Percentiles rank a stretch among this genome's conserved stretches.
Conservation (phyloP, 2,113 vertebrate genomes). For the Deroptyus accipitrinus region DNA sequence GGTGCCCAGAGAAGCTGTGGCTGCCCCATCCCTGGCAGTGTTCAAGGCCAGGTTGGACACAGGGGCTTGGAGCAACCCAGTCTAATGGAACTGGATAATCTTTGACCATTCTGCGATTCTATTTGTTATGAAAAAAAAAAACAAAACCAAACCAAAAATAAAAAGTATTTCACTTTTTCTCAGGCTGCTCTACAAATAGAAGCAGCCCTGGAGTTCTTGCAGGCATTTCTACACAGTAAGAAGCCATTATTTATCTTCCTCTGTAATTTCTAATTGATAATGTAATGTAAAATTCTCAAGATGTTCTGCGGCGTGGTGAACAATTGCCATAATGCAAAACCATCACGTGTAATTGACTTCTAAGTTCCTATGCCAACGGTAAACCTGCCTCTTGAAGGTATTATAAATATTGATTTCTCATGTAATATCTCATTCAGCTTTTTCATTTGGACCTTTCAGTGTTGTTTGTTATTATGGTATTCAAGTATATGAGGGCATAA, state of each 20-base stretch:
- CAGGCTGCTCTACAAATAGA: neutral
- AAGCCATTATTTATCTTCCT: neutral
- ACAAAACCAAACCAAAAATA: neutral
- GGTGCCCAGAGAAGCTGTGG: neutral
- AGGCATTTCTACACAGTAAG: neutral
- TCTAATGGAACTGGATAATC: neutral
- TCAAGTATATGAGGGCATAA: neutral
- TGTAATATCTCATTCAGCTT: neutral
- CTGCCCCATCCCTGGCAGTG: neutral
- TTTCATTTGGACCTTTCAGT: neutral
- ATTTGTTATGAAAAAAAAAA: neutral
- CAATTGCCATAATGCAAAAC: neutral
- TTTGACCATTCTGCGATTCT: neutral
- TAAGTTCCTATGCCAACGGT: neutral
- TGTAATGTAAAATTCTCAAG: neutral
- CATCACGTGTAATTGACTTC: neutral
- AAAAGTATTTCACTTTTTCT: neutral
- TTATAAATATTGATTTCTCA: constrained; percentile 11
- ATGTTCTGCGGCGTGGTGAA: neutral
- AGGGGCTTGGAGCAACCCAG: neutral
- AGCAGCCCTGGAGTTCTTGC: neutral
- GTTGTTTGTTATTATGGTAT: neutral
- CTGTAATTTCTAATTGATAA: constrained; percentile 4
- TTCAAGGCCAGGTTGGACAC: neutral
- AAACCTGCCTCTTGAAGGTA: neutral